A percentile compares a stretch with the other conserved stretches of the same genome.
These are phyloP conservation scores for Sciurus carolinensis DNA, from an alignment of 2,797 vertebrate species.

Conservation along the genomic window DNA sequence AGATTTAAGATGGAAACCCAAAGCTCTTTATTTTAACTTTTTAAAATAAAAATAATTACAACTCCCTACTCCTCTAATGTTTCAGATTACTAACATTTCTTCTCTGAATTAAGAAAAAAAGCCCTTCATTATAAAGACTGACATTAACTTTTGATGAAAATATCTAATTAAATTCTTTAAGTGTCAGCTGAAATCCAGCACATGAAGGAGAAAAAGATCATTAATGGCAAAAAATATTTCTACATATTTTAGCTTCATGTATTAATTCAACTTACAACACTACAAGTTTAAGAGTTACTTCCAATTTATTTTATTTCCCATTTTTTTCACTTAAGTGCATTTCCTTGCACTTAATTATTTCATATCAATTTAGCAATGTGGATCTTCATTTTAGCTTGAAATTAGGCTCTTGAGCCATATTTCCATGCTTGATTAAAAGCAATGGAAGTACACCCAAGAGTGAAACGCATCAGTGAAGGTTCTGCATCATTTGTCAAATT, in stretches of 20 bases:
- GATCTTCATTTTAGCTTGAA: conserved; percentile 66
- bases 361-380: conserved; percentile 21
- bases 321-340: conserved; percentile 7
- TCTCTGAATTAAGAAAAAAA: neutral
- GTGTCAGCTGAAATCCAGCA: neutral
- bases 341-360: conserved; percentile 20
- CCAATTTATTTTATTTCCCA: conserved; percentile 58
- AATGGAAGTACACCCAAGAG: neutral
- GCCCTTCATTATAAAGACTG: neutral
- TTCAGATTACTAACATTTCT: conserved; percentile 30
- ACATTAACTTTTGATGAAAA: conserved; percentile 32
- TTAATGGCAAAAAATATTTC: conserved; percentile 36
- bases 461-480: conserved; percentile 49
- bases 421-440: conserved; percentile 74
- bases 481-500: conserved; percentile 70
- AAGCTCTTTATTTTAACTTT: conserved; percentile 13
- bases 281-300: conserved; percentile 30
- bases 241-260: conserved; percentile 23
- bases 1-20: conserved; percentile 14
- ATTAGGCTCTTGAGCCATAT: conserved; percentile 54
- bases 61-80: neutral
- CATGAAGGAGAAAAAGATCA: conserved; percentile 31
- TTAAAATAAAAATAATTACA: conserved; percentile 6
- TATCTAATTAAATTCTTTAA: conserved; percentile 39
- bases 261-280: conserved; percentile 11